Base-by-base conservation (phyloP, 2,888 invertebrate species). In the Anticlea derivata region DNA sequence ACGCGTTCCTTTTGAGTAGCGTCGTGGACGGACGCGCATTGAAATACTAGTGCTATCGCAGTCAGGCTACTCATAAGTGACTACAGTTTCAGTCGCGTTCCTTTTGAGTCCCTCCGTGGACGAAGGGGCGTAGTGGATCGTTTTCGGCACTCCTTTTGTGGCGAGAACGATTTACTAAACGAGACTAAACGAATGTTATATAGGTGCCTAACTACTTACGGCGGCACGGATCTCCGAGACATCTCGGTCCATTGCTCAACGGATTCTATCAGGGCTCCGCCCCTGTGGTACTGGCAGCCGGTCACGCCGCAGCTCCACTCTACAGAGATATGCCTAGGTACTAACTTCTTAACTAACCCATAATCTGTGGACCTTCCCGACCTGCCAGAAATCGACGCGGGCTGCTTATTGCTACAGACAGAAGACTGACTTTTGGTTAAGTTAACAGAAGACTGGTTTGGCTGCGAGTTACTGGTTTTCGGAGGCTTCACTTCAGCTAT, bases 331-430 rank as follows among this genome's bases (percentile, higher is more conserved):
- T 27, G 13, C 37, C 34, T 46, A 43, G 30, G 45, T 35, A 45
- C 24, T 33, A 40, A 54, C 30, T 30, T 34, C 24, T 31, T 34
- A 49, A 62, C 80, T 76, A 61, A 88, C 87, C 88, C 84, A 67
- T 74, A 83, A 60, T 80, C 78, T 1, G 78, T 75, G 46, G 87
- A 85, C 50, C 78, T 78, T 8, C 83, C 84, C 49, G 87, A 86
- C 46, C 80, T 76, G 8, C 80, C 84, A 3, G 88, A 83, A 1
- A 81, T 50, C 0, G 86, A 86, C 1, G 60, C 60, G 2, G 55
- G 55, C 1, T 70, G 68, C 51, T 75, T 79, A 60, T 69, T 61
- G 59, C 57, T 80, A 20, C 75, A 73, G 60, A 81, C 68, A 33
- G 79, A 77, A 12, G 84, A 80, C 34, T 78, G 80, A 56, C 88